A percentile compares a stretch with the other conserved stretches of the same genome.
These are phyloP conservation scores for Pelagia noctiluca DNA, from an alignment of 30 jellyfish, hydroid and myxozoan genomes.

Conservation along the genomic window DNA sequence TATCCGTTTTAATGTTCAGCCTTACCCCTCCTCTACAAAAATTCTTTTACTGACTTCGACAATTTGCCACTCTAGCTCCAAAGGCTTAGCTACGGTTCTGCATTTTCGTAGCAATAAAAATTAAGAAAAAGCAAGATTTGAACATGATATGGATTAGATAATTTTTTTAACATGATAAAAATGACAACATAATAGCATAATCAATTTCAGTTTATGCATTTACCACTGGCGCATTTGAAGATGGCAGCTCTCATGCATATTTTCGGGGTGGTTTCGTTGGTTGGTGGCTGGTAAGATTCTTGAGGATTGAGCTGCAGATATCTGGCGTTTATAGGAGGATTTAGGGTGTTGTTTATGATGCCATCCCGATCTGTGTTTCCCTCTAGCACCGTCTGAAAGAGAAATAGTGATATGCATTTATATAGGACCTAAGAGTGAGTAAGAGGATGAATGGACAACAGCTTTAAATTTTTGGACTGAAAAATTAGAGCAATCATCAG, in stretches of 20 bases:
- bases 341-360: slow-evolving; percentile 50
- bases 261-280: slow-evolving; percentile 69
- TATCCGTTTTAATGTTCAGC: no score
- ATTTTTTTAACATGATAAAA: neutral
- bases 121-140: neutral
- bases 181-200: neutral
- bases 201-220: neutral
- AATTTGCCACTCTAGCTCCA: no score
- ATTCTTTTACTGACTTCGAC: slow-evolving; percentile 48
- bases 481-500: no score
- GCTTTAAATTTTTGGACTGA: no score
- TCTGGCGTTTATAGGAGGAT: slow-evolving; percentile 88
- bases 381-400: slow-evolving; percentile 67
- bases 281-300: slow-evolving; percentile 75
- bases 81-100: no score
- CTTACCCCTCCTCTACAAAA: slow-evolving; percentile 41
- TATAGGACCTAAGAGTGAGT: neutral
- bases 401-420: neutral
- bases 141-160: neutral
- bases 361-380: slow-evolving; percentile 89
- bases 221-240: slow-evolving; percentile 79
- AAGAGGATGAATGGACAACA: no score
- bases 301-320: slow-evolving; percentile 80
- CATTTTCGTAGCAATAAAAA: no score
- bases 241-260: slow-evolving; percentile 93